A percentile compares a stretch with the other conserved stretches of the same genome.
Evolutionary conservation across 2,113 vertebrate genomes (phyloP).

Genomic region (Clarias magur): DNA sequence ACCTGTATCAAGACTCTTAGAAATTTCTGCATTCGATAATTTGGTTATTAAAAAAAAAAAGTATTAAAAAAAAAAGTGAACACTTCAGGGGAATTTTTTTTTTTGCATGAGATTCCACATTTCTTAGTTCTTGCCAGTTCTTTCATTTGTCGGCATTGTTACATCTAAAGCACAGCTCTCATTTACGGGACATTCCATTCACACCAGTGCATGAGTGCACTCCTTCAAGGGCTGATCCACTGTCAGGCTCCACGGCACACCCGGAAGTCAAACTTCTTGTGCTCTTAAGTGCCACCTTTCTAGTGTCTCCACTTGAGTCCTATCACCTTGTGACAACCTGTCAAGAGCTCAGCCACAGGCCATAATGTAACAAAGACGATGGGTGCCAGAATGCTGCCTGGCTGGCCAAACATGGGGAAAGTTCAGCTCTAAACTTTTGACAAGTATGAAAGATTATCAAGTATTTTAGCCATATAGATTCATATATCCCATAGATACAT

Average conservation of each 20-base stretch:
- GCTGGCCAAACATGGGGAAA: constrained; percentile 61
- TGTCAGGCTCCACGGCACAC: constrained; percentile 26
- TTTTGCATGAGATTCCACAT: not conserved
- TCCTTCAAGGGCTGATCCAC: constrained; percentile 14
- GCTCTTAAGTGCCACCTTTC: constrained; percentile 51
- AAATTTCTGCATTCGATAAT: constrained; percentile 10
- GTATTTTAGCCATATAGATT: not conserved
- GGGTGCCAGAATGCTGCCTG: constrained; percentile 54
- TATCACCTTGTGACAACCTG: constrained; percentile 66
- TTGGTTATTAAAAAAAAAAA: not conserved
- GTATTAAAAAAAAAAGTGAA: too few relatives aligned
- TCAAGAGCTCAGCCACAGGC: constrained; percentile 59
- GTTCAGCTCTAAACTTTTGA: constrained; percentile 53
- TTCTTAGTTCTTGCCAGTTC: not conserved
- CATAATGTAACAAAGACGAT: constrained; percentile 42
- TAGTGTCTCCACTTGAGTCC: constrained; percentile 61
- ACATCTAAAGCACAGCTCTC: constrained; percentile 1
- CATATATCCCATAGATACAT: not conserved
- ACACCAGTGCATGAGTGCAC: constrained; percentile 1
- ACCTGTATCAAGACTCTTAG: not conserved
- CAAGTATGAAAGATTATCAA: constrained; percentile 37
- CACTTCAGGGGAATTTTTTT: not conserved
- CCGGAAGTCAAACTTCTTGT: constrained; percentile 48
- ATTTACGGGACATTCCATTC: constrained; percentile 28
- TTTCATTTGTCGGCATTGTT: not conserved